Percentiles rank a stretch among this genome's conserved stretches.
Conservation (phyloP, 2,797 vertebrate species). For the Austrolebias charrua region DNA sequence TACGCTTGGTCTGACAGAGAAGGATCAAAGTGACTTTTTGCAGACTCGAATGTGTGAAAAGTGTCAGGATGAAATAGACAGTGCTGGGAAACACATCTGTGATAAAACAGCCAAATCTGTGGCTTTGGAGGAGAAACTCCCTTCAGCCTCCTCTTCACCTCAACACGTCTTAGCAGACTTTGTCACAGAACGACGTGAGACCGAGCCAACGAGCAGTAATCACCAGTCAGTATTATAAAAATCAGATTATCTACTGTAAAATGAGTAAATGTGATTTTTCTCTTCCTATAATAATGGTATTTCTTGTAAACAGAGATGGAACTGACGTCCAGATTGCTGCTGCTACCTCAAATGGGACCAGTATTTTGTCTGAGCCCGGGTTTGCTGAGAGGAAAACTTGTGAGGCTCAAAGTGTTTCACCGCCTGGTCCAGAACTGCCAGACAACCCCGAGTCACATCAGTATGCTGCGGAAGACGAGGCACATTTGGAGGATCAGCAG, state of each 20-base stretch:
- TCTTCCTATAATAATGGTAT: background rate
- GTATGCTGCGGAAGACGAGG: conserved; percentile 4
- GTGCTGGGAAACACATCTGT: conserved; percentile 13
- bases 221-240: conserved; percentile 43
- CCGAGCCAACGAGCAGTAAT: conserved; percentile 11
- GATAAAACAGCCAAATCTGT: conserved; percentile 1
- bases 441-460: too few species aligned
- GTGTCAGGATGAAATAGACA: conserved; percentile 3
- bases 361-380: conserved; percentile 7
- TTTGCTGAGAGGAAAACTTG: conserved; percentile 12
- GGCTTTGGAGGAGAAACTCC: conserved; percentile 13
- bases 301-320: conserved; percentile 38
- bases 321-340: conserved; percentile 11
- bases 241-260: background rate
- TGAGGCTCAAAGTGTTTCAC: background rate
- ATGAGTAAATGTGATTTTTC: background rate
- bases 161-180: background rate
- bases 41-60: conserved; percentile 36
- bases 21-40: conserved; percentile 56
- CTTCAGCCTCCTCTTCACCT: conserved; percentile 9
- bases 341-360: conserved; percentile 17
- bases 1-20: conserved; percentile 67
- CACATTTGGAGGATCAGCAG: conserved; percentile 7
- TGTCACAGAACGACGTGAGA: conserved; percentile 1
- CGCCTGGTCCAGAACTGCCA: conserved; percentile 14